A percentile compares a stretch with the other conserved stretches of the same genome.
Conservation (phyloP, 2,113 vertebrate species). For the Orientallactaga bullata region DNA sequence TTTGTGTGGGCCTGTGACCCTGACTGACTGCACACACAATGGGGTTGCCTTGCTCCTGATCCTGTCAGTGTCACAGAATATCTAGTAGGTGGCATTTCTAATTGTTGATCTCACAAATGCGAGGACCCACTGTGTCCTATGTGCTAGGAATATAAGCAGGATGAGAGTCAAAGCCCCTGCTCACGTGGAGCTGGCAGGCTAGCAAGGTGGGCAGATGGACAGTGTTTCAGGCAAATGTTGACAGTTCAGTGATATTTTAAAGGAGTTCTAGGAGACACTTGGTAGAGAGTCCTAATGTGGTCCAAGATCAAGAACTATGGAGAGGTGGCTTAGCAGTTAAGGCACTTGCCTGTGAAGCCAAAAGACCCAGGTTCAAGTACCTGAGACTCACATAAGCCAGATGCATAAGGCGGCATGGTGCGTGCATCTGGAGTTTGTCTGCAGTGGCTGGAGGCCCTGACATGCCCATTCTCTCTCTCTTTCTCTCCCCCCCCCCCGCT, state of each 20-base stretch:
- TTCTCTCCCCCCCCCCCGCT: too few species aligned
- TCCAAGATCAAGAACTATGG: neutral
- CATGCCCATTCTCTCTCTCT: too few species aligned
- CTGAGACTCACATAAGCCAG: too few species aligned
- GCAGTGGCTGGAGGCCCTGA: too few species aligned
- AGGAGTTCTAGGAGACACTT: slow-evolving; percentile 17
- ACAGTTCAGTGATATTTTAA: neutral
- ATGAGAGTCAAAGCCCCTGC: neutral
- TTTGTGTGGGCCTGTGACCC: too few species aligned
- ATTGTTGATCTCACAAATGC: neutral
- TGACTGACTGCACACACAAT: too few species aligned
- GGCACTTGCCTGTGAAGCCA: too few species aligned
- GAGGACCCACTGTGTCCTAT: neutral
- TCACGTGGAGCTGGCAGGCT: neutral
- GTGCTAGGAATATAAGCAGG: neutral
- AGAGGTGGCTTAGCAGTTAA: too few species aligned
- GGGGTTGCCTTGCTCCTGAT: too few species aligned
- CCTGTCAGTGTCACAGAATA: neutral
- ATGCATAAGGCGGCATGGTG: too few species aligned
- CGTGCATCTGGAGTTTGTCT: too few species aligned
- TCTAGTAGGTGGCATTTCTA: neutral
- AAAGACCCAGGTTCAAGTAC: too few species aligned
- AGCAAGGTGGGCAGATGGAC: neutral
- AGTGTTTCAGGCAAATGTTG: neutral
- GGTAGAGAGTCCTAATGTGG: neutral